Evolutionary conservation across 2,888 invertebrate species (phyloP), one percentile per base, ranked within the genome.

Genomic region (Belgica antarctica): DNA sequence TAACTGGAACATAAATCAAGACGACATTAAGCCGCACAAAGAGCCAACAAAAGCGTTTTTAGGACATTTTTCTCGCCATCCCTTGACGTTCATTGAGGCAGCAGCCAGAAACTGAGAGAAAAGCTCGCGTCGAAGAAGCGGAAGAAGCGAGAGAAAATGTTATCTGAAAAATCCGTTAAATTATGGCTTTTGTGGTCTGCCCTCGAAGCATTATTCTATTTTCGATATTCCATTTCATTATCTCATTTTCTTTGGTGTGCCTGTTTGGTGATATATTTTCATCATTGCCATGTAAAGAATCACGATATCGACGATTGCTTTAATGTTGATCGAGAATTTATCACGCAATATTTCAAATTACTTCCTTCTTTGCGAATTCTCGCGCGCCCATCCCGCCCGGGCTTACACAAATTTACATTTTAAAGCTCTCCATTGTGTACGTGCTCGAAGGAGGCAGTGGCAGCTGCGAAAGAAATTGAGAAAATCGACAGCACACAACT

Each of bases 171-270:
- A 52, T 52, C 22, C 17, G 52, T 19, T 7, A 52, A 52, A 12
- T 52, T 52, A 52, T 52, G 12, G 52, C 52, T 52, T 3, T 22
- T 52, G 52, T n/a, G 52, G 52, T 52, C 52, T 52, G 52, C 22
- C 4, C 52, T 41, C 2, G 52, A 52, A 22, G 22, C 52, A 52
- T 17, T 52, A 52, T 52, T 52, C 22, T 22, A 17, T n/a, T 17
- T 52, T 52, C 2, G n/a, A n/a, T 22, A 15, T 10, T 52, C 22
- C 4, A 52, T 8, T 52, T 52, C 22, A 22, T 52, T 52, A 19
- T 5, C 17, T 52, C 22, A 17, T n/a, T 22, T 7, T n/a, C 12
- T 31, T 31, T 12, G 7, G 5, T 31, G 34, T 8, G 5, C 34
- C 52, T 22, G 34, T 17, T 52, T 22, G 22, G 8, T 22, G 22